phyloP scores from a whole-genome alignment of 1,140 invertebrate genomes.

The Venturia canescens region DNA sequence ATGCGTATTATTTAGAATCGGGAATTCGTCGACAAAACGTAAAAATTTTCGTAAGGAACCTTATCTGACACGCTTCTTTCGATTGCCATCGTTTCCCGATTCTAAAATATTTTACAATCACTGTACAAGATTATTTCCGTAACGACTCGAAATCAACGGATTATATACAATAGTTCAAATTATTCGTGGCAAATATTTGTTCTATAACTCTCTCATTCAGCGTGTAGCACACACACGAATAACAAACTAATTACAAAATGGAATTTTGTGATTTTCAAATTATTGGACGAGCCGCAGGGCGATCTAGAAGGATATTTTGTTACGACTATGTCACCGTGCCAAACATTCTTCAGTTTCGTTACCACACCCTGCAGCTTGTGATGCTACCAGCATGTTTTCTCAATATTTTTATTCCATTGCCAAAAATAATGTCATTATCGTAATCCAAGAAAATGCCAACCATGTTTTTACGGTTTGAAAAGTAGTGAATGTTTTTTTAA shows the following conservation, averaged over 20 bases:
- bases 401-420: not conserved
- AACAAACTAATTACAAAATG: not conserved
- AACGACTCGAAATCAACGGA: slow-evolving; percentile 3
- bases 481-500: no score
- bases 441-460: not conserved
- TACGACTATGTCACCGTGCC: not conserved
- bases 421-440: slow-evolving; percentile 16
- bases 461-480: no score
- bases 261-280: not conserved
- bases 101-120: slow-evolving; percentile 10
- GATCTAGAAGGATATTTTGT: slow-evolving; percentile 17
- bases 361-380: not conserved
- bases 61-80: not conserved
- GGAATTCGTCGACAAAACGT: not conserved
- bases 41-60: not conserved
- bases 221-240: no score
- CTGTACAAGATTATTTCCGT: not conserved
- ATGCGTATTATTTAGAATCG: slow-evolving; percentile 20
- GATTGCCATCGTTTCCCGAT: not conserved
- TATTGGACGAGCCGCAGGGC: not conserved
- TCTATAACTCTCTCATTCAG: not conserved
- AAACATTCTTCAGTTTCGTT: not conserved
- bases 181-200: slow-evolving; percentile 2
- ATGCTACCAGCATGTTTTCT: not conserved
- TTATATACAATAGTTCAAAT: not conserved